Evolutionary conservation across 2,888 invertebrate genomes (phyloP).

Genomic region (Acanthopleura granulata): DNA sequence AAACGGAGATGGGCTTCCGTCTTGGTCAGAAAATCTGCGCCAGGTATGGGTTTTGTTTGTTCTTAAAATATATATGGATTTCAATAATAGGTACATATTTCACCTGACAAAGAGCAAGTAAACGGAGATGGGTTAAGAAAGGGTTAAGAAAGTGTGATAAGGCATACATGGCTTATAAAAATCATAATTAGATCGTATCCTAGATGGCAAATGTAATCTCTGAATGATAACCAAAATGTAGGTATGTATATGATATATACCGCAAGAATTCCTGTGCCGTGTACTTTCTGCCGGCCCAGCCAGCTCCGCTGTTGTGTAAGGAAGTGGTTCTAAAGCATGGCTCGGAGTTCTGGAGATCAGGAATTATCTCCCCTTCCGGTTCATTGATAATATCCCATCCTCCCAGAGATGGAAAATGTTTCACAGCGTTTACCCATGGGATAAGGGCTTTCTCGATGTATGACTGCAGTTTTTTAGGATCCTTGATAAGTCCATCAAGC

Average conservation of each 20-base stretch:
- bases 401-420: conserved; percentile 51
- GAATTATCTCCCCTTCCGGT: conserved; percentile 44
- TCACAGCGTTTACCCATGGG: conserved; percentile 51
- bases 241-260: background rate
- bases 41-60: no score
- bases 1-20: no score
- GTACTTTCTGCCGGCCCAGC: conserved; percentile 24
- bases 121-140: no score
- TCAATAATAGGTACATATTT: no score
- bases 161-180: no score
- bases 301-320: conserved; percentile 25
- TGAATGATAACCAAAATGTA: no score
- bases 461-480: conserved; percentile 51
- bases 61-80: no score
- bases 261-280: conserved; percentile 15
- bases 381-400: conserved; percentile 63
- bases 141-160: no score
- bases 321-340: background rate
- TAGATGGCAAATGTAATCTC: no score
- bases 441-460: conserved; percentile 54
- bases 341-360: conserved; percentile 4
- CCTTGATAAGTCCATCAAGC: conserved; percentile 29
- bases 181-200: no score
- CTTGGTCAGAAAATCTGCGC: no score
- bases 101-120: no score